These are phyloP conservation scores for Andrena fulva DNA, from an alignment of 2,888 invertebrate species.

Conservation along the genomic window DNA sequence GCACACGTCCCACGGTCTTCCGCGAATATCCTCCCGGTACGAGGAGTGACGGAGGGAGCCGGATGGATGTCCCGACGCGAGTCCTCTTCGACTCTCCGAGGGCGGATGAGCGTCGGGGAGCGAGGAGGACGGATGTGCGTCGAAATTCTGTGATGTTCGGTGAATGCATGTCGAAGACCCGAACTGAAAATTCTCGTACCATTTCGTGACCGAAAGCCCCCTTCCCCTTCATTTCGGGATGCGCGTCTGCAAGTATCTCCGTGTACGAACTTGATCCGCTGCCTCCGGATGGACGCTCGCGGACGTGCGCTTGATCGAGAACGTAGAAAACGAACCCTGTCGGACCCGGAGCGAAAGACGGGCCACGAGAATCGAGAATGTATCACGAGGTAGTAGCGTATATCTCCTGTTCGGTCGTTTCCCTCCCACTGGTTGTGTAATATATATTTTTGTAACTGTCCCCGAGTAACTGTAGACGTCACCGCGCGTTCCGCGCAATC, in stretches of 20 bases:
- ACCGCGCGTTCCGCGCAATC: constrained; percentile 45
- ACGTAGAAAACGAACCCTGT: constrained; percentile 9
- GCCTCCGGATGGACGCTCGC: constrained; percentile 12
- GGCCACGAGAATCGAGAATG: background rate
- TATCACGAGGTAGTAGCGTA: constrained; percentile 21
- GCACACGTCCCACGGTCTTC: constrained; percentile 38
- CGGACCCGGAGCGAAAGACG: constrained; percentile 9
- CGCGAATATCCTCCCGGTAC: constrained; percentile 50
- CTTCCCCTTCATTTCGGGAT: background rate
- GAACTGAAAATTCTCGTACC: constrained; percentile 11
- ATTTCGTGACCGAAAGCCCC: constrained; percentile 23
- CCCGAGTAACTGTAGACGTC: constrained; percentile 65
- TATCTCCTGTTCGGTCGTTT: constrained; percentile 45
- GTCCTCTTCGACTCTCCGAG: no score
- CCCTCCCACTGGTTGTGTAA: constrained; percentile 69
- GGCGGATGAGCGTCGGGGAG: background rate
- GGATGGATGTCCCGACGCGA: no score
- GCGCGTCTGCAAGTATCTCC: constrained; percentile 27
- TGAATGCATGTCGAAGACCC: background rate
- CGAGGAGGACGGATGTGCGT: background rate
- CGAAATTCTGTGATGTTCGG: constrained; percentile 11
- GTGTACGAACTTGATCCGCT: constrained; percentile 15
- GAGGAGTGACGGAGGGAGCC: constrained; percentile 24
- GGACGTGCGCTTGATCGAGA: constrained; percentile 13
- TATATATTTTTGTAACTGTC: constrained; percentile 79